Evolutionary conservation across 2,888 invertebrate species (phyloP).

Genomic region (Dastarcus helophoroides): DNA sequence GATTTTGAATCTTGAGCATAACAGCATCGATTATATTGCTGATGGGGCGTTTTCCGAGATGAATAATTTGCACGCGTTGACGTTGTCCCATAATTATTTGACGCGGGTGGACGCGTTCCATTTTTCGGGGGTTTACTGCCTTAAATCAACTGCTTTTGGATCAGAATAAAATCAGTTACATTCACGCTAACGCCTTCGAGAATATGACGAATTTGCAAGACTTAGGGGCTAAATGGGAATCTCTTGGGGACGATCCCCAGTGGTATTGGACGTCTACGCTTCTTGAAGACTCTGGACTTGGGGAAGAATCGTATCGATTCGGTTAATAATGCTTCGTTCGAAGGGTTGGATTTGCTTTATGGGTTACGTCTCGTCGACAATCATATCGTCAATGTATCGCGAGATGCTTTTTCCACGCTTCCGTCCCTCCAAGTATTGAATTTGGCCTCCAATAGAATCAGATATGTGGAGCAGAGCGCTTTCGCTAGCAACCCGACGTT

Average conservation of each 20-base stretch:
- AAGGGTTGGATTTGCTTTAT: conserved; percentile 61
- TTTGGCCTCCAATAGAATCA: conserved; percentile 67
- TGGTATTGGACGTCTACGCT: conserved; percentile 56
- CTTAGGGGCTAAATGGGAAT: conserved; percentile 64
- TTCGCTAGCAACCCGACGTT: conserved; percentile 63
- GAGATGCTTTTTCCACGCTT: conserved; percentile 59
- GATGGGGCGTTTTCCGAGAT: conserved; percentile 65
- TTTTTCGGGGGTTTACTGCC: conserved; percentile 61
- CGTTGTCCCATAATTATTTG: conserved; percentile 61
- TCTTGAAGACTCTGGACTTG: conserved; percentile 66
- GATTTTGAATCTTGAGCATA: conserved; percentile 61
- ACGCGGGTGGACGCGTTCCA: conserved; percentile 56
- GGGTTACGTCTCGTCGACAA: conserved; percentile 71
- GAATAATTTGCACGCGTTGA: conserved; percentile 65
- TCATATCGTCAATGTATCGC: conserved; percentile 62
- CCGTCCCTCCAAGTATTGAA: conserved; percentile 67
- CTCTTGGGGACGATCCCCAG: conserved; percentile 56
- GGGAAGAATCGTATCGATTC: conserved; percentile 69
- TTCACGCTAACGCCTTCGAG: conserved; percentile 60
- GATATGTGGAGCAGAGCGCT: conserved; percentile 65
- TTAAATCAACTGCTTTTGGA: conserved; percentile 64
- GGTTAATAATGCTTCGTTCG: conserved; percentile 60
- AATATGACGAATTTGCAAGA: conserved; percentile 71
- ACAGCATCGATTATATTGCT: conserved; percentile 55
- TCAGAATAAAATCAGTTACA: conserved; percentile 56